phyloP scores from a whole-genome alignment of 1,140 invertebrate genomes.

The Mycetomoellerius zeteki region DNA sequence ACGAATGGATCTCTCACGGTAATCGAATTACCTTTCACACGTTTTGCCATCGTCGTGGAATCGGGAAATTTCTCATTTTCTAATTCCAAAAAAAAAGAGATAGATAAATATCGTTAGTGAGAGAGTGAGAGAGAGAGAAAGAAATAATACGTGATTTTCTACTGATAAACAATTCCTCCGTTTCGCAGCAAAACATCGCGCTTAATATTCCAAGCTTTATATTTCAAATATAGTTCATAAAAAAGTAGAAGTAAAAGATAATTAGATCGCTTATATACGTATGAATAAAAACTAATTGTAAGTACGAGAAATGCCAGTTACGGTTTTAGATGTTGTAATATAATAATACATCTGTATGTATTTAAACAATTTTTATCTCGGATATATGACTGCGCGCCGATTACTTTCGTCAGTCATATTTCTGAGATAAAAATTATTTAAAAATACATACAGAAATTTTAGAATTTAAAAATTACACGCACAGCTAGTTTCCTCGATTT shows the following conservation, averaged over 20 bases:
- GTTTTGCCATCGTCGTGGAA: constrained; percentile 20
- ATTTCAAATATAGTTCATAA: neutral
- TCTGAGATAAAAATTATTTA: no score
- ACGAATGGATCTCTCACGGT: constrained; percentile 14
- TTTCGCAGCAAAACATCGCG: neutral
- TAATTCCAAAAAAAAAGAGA: no score
- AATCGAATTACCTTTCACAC: constrained; percentile 64
- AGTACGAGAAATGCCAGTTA: no score
- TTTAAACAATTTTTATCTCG: no score
- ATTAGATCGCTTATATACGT: no score
- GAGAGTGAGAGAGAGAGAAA: neutral
- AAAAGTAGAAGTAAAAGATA: neutral
- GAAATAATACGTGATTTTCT: neutral
- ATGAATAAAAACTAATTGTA: no score
- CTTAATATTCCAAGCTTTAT: neutral
- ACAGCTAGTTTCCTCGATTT: neutral
- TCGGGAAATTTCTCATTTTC: constrained; percentile 6
- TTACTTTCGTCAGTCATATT: no score
- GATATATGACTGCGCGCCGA: no score
- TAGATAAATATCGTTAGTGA: no score
- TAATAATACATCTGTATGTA: no score
- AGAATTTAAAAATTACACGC: constrained; percentile 1
- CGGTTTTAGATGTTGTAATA: no score
- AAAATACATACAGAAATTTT: neutral
- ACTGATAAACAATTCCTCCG: neutral